Evolutionary conservation across 2,113 vertebrate genomes (phyloP).

Genomic region (Ranitomeya variabilis): DNA sequence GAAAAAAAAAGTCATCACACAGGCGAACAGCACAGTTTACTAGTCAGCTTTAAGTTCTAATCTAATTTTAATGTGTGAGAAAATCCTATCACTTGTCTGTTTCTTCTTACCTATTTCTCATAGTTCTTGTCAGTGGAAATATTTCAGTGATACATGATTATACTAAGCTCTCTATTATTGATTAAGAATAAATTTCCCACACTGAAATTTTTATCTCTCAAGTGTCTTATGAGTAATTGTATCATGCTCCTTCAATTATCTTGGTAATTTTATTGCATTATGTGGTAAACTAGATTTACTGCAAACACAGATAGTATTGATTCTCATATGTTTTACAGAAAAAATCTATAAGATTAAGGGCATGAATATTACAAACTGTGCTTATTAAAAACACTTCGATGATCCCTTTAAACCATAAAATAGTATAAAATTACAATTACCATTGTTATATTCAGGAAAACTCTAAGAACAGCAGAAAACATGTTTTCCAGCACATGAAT

Average conservation of each 20-base stretch:
- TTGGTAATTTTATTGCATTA: slow-evolving; percentile 1
- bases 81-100: no score
- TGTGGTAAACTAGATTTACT: not conserved
- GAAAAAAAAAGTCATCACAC: no score
- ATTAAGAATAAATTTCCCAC: not conserved
- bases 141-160: not conserved
- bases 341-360: not conserved
- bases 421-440: not conserved
- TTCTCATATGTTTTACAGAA: not conserved
- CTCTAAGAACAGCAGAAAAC: not conserved
- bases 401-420: not conserved
- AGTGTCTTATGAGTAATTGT: not conserved
- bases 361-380: not conserved
- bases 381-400: not conserved
- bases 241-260: not conserved
- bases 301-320: not conserved
- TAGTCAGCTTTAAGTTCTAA: no score
- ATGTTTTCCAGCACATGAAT: not conserved
- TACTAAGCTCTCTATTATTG: not conserved
- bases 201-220: not conserved
- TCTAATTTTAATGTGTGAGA: no score
- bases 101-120: no score
- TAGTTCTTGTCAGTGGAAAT: not conserved
- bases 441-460: not conserved
- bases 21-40: no score